Evolutionary conservation across 2,888 invertebrate genomes (phyloP).

Genomic region (Brassicogethes aeneus): DNA sequence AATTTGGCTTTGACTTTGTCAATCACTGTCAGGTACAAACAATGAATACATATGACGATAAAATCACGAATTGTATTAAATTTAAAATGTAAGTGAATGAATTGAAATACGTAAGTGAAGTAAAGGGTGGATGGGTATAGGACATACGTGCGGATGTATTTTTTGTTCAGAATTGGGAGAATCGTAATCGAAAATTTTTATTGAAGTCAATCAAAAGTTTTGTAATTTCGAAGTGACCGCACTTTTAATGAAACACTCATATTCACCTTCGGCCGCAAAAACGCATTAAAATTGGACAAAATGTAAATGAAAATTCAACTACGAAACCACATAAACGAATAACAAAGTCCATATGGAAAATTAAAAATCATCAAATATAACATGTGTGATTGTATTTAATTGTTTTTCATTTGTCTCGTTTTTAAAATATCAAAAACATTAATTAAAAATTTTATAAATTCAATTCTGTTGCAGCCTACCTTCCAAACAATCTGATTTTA

Average conservation of each 20-base stretch:
- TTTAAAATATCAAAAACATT: conserved; percentile 9
- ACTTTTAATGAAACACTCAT: conserved; percentile 33
- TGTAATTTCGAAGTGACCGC: conserved; percentile 29
- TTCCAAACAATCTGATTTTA: neutral
- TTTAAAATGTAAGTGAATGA: neutral
- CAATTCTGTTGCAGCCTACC: neutral
- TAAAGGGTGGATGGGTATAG: neutral
- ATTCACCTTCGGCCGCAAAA: conserved; percentile 33
- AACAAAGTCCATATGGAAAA: conserved; percentile 24
- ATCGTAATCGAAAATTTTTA: conserved; percentile 14
- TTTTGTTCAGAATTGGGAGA: neutral
- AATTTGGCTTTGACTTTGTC: neutral
- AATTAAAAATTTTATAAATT: conserved; percentile 3
- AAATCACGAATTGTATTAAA: neutral
- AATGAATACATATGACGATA: too few species aligned
- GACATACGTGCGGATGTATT: too few species aligned
- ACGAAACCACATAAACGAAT: conserved; percentile 32
- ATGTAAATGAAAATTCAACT: conserved; percentile 36
- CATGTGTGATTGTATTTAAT: conserved; percentile 16
- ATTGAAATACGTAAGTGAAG: too few species aligned
- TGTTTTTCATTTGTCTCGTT: conserved; percentile 15
- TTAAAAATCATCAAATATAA: conserved; percentile 19
- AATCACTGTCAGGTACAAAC: neutral
- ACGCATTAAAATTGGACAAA: conserved; percentile 35
- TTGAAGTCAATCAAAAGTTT: conserved; percentile 30